phyloP scores from a whole-genome alignment of 2,797 vertebrate species.

The Danio aesculapii region DNA sequence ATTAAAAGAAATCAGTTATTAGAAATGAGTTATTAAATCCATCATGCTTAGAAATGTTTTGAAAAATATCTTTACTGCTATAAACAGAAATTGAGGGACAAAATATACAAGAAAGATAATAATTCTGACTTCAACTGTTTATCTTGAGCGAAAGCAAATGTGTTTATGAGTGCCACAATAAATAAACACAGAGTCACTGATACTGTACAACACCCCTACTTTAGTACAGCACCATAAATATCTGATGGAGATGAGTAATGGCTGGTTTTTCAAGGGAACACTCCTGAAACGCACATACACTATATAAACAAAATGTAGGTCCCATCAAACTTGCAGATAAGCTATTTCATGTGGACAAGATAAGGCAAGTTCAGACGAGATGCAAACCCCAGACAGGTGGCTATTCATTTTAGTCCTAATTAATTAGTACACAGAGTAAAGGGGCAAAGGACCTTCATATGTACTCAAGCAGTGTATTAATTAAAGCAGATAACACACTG shows the following conservation, averaged over 20 bases:
- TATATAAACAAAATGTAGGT: not conserved
- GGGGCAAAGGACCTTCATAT: conserved; percentile 35
- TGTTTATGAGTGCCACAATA: not conserved
- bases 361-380: conserved; percentile 23
- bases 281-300: not conserved
- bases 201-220: not conserved
- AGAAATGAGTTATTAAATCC: too few species aligned
- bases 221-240: not conserved
- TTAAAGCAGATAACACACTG: conserved; percentile 45
- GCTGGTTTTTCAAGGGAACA: not conserved
- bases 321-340: conserved; percentile 55
- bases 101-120: too few species aligned
- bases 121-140: too few species aligned
- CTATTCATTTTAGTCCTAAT: conserved; percentile 50
- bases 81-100: too few species aligned
- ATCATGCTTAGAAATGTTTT: too few species aligned
- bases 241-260: conserved; percentile 14
- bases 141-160: not conserved
- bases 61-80: too few species aligned
- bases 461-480: conserved; percentile 30
- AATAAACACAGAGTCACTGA: not conserved
- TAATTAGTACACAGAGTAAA: conserved; percentile 45
- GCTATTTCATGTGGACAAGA: conserved; percentile 34
- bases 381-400: conserved; percentile 28
- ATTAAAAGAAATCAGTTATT: too few species aligned